Base-by-base conservation (phyloP, 2,797 vertebrate genomes). In the Oryzias sinensis region DNA sequence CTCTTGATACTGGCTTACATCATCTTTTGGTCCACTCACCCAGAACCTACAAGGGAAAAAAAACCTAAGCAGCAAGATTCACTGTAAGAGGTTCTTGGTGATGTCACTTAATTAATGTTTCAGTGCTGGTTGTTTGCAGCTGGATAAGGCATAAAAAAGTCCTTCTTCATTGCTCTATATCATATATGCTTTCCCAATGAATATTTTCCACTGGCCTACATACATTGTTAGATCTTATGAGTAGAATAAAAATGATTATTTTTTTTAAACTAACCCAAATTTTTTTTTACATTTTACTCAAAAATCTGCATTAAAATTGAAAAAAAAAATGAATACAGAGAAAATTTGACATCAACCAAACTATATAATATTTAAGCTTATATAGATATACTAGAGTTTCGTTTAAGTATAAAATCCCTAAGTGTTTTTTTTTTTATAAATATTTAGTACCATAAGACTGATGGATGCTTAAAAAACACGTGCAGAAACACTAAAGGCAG, bases 141-240 rank as follows among this genome's bases (percentile, higher is more conserved):
- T 33, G 29, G 8, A 11, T 33, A 9, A 33, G 11, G 29, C 8
- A 33, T 2, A 9, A 33, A 33, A 33, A 33, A 8, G 48, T 53
- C 20, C 48, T 47, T 15, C 50, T 40, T 74, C 40, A 50, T 48
- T 24, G 11, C 29, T 33, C 29, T 33, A 59, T 16, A 1, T 48
- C 18, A 41, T 46, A 14, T 53, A 18, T 45, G 20, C 24, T 48
- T 66, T 27, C 46, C 45, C 54, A 51, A 63, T 71, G 17, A 73
- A 62, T 37, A 42, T 59, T 68, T 49, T 42, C 27, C 17, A 33
- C 51, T 72, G 79, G 46, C 74, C 69, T 76, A 75, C 61, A 82
- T 80, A 67, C 16, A 33, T 56, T 49, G 43, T 56, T 60, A 37
- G 54, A 48, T 53, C 64, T 7, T 33, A 8, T 33, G 29, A 33